Percentiles rank a stretch among this genome's conserved stretches.
phyloP scores from a whole-genome alignment of 2,888 invertebrate species.

The Drosophila picticornis region DNA sequence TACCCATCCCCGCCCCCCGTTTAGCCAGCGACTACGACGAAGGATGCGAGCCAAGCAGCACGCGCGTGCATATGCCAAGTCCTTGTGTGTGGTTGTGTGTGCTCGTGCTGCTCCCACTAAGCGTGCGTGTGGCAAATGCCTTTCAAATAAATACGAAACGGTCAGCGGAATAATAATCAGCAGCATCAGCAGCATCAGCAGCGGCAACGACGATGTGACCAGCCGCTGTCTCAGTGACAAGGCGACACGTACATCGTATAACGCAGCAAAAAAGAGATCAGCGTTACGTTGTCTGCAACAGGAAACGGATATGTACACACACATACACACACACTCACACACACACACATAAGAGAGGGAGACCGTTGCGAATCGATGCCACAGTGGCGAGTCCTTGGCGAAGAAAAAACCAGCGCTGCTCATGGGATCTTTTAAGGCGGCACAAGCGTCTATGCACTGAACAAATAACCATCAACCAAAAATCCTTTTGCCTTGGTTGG shows the following conservation, averaged over 20 bases:
- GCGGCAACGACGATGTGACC: constrained; percentile 17
- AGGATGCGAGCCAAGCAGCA: constrained; percentile 43
- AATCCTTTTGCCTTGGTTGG: background rate
- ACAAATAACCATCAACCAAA: background rate
- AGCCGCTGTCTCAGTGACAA: constrained; percentile 59
- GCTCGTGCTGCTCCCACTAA: constrained; percentile 44
- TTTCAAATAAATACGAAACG: constrained; percentile 80
- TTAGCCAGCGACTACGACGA: constrained; percentile 16
- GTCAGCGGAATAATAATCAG: constrained; percentile 82
- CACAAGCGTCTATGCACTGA: constrained; percentile 1
- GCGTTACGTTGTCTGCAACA: constrained; percentile 58
- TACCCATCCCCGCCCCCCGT: background rate
- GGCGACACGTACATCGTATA: constrained; percentile 64
- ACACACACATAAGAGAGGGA: background rate
- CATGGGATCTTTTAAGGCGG: constrained; percentile 3
- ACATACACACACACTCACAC: constrained; percentile 11
- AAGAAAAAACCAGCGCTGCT: constrained; percentile 8
- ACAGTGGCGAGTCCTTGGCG: constrained; percentile 11
- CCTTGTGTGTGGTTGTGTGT: constrained; percentile 26
- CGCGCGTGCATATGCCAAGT: constrained; percentile 54
- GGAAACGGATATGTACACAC: constrained; percentile 57
- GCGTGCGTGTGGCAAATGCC: constrained; percentile 71
- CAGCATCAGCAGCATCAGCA: constrained; percentile 26
- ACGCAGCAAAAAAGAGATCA: constrained; percentile 52
- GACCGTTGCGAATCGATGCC: constrained; percentile 14